Evolutionary conservation across 2,113 vertebrate genomes (phyloP).

Genomic region (Scytalopus superciliaris): DNA sequence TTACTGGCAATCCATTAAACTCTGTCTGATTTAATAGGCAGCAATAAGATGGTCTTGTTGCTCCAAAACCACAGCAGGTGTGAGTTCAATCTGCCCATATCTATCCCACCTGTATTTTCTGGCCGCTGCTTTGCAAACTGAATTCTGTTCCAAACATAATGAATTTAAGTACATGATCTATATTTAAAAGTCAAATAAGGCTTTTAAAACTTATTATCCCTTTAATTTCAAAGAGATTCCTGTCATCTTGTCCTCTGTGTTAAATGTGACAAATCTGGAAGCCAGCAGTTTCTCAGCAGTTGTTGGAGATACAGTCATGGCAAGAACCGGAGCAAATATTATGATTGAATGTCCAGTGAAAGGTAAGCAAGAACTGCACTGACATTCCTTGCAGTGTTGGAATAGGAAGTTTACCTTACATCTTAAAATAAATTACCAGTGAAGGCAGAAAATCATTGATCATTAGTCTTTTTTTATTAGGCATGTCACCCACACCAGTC

Average conservation of each 20-base stretch:
- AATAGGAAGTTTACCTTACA: neutral
- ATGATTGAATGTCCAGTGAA: slow-evolving; percentile 81
- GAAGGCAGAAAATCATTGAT: neutral
- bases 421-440: neutral
- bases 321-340: slow-evolving; percentile 72
- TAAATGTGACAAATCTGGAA: slow-evolving; percentile 73
- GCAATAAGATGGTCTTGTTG: neutral
- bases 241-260: slow-evolving; percentile 71
- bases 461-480: neutral
- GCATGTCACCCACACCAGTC: neutral
- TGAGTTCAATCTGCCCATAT: neutral
- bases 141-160: neutral
- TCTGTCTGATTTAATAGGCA: neutral
- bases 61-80: neutral
- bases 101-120: neutral
- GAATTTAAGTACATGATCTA: neutral
- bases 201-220: neutral
- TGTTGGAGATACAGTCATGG: slow-evolving; percentile 77
- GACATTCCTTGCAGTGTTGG: neutral
- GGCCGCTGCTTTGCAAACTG: neutral
- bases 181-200: neutral
- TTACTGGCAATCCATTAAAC: neutral
- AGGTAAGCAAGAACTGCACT: slow-evolving; percentile 71
- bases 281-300: slow-evolving; percentile 47
- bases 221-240: slow-evolving; percentile 79